Evolutionary conservation across 2,888 invertebrate species (phyloP), one percentile per base, ranked within the genome.

Genomic region (Anorthoa munda): DNA sequence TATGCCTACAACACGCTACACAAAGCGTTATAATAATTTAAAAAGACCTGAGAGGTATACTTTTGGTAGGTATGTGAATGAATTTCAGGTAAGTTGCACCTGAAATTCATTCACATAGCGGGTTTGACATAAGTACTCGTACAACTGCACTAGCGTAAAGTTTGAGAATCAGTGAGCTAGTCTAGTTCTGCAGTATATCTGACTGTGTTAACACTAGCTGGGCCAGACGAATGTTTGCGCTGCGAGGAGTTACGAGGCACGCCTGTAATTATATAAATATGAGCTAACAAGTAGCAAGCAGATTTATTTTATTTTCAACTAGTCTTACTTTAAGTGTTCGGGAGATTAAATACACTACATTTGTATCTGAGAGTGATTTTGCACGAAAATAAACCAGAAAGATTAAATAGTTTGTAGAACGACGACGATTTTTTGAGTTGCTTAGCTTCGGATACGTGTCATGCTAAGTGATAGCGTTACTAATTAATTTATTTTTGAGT

Each of bases 191-290:
- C 56, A 56, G 39, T 61, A 39, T 63, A 46, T 66, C 66, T 58
- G 61, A 50, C 17, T 23, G 45, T 53, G 63, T 18, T 65, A 17
- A 26, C 48, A 18, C 51, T 59, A 23, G 26, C 31, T 72, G 15
- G 46, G 23, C 23, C 46, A 48, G 73, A 72, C 51, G 48, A 21
- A 26, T 78, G 55, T 72, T 72, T 61, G 73, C 56, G 12, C 31
- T 26, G 18, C 39, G 48, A 56, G 46, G 7, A 66, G 46, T 61
- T 53, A 53, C 61, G 76, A 73, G 50, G 21, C 46, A 31, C 23
- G 60, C 66, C n/a, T 67, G 66, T 60, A 26, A 67, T 65, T 67
- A 59, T 61, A 64, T 66, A 78, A 64, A 67, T 59, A 60, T 46
- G 39, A 21, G 18, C 31, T 39, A 45, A 68, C 18, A 70, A 63